phyloP scores from a whole-genome alignment of 2,797 vertebrate genomes.

The Eremophila alpestris region DNA sequence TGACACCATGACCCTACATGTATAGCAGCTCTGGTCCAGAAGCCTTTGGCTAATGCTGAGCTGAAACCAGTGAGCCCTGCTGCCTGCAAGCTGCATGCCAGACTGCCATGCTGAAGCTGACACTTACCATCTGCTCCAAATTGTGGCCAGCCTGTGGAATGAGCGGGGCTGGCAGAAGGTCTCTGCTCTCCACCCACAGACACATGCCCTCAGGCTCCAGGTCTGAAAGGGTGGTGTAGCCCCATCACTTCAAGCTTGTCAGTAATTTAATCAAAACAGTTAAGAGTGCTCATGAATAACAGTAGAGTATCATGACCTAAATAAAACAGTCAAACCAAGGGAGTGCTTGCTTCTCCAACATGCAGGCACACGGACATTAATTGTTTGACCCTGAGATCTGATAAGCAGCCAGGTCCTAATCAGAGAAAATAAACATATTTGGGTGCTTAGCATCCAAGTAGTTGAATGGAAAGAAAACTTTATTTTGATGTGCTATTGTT shows the following conservation, averaged over 20 bases:
- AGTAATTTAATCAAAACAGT: neutral
- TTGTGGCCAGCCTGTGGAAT: neutral
- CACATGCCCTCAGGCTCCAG: neutral
- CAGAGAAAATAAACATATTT: neutral
- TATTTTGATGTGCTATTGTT: neutral
- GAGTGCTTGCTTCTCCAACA: neutral
- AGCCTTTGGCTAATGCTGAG: neutral
- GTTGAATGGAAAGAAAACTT: neutral
- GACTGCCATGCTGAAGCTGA: neutral
- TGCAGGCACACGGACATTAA: rapidly evolving
- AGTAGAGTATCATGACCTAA: neutral
- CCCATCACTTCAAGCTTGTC: neutral
- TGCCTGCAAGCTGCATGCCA: neutral
- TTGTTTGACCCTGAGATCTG: neutral
- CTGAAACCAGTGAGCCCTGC: neutral
- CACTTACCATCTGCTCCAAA: neutral
- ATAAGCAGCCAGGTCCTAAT: neutral
- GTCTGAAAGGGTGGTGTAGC: neutral
- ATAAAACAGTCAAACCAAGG: neutral
- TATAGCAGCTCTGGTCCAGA: neutral
- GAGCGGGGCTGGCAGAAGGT: rapidly evolving
- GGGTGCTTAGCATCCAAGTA: neutral
- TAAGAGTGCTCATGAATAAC: neutral
- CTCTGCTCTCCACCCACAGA: neutral
- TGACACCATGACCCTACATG: neutral